phyloP scores from a whole-genome alignment of 2,797 vertebrate genomes.

The Neosilurus hyrtlii region DNA sequence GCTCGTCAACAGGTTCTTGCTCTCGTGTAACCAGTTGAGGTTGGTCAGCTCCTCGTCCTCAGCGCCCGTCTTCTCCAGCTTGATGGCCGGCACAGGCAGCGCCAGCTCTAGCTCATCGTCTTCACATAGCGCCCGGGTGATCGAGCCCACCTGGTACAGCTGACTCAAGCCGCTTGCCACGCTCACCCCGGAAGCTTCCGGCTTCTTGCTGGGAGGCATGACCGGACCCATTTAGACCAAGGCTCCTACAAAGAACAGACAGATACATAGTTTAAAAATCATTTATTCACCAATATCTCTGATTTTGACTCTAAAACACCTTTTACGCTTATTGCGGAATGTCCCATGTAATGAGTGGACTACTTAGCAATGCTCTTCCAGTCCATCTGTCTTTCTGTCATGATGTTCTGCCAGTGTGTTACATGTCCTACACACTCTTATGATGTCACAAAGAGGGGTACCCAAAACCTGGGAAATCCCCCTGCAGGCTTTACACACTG shows the following conservation, averaged over 20 bases:
- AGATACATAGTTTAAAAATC: conserved; percentile 43
- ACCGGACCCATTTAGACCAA: conserved; percentile 89
- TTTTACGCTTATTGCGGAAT: not conserved
- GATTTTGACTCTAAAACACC: not conserved
- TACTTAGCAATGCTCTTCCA: no score
- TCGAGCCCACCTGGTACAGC: conserved; percentile 75
- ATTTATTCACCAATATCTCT: not conserved
- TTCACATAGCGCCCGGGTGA: conserved; percentile 79
- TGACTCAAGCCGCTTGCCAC: conserved; percentile 80
- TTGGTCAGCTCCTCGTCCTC: conserved; percentile 89
- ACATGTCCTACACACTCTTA: no score
- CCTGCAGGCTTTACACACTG: not conserved
- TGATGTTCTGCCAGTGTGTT: no score
- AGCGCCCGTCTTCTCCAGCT: conserved; percentile 79
- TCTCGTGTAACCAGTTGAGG: conserved; percentile 88
- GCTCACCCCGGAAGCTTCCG: conserved; percentile 82
- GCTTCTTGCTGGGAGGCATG: conserved; percentile 92
- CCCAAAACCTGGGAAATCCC: no score
- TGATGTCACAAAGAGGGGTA: no score
- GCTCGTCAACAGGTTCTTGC: conserved; percentile 87
- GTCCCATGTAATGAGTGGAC: no score
- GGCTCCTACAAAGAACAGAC: conserved; percentile 65
- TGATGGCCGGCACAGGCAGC: conserved; percentile 70
- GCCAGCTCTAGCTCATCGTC: conserved; percentile 83
- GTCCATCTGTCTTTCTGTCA: no score